Evolutionary conservation across 2,113 vertebrate genomes (phyloP), one percentile per base, ranked within the genome.

Genomic region (Zosterops lateralis): DNA sequence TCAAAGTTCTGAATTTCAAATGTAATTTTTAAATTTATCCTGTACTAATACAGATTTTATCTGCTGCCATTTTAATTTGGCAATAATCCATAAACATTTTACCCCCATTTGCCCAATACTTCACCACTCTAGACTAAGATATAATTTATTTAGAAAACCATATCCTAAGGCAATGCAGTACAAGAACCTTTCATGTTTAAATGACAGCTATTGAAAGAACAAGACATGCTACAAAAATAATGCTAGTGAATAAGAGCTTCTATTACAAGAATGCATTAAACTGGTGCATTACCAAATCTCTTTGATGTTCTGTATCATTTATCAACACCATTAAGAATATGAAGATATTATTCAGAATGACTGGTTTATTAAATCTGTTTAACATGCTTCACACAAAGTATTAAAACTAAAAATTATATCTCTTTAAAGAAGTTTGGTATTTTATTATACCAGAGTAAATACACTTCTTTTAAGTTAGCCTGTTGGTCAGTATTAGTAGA

Each of bases 111-210:
- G 68, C 26, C 66, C 62, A 85, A 45, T 70, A 83, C n/a, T 95
- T 90, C 45, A 90, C 93, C 85, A 91, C 24, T 89, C 86, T 81
- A 83, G 54, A 75, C 38, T 89, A 64, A 64, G 36, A 32, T 83
- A 97, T 96, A 7, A 97, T 92, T 97, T 97, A 97, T 97, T 97
- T 96, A 96, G 95, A 87, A 96, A 94, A 93, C 17, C 58, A 57
- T 97, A 92, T 85, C 96, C 93, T 95, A 65, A 95, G 95, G 94
- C 94, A 92, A 73, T 80, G 18, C 42, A 93, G 79, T 81, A 85
- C 40, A 92, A 77, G 84, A 96, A 95, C 32, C 56, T 94, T 96
- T 97, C 88, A 94, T 82, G 80, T 95, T 98, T 94, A 96, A 97
- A 95, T 96, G 95, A 96, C 83, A 94, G 54, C 89, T 94, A 89